A percentile compares a stretch with the other conserved stretches of the same genome.
Evolutionary conservation across 2,888 invertebrate genomes (phyloP).

Genomic region (Dusona sp.): DNA sequence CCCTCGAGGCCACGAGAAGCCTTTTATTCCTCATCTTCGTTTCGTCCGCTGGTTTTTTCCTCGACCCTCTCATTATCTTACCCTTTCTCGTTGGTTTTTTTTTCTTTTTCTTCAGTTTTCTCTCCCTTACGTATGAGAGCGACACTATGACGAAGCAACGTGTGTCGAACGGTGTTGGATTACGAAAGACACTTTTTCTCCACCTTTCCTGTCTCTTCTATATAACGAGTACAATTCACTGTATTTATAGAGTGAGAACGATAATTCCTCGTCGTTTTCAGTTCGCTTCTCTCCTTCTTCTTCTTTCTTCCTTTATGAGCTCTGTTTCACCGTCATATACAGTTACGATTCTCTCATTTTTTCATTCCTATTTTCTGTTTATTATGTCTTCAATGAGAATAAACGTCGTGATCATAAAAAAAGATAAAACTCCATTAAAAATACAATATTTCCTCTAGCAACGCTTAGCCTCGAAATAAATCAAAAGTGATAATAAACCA

Average conservation of each 20-base stretch:
- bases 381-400: neutral
- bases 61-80: constrained; percentile 61
- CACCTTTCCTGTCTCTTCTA: constrained; percentile 40
- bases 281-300: constrained; percentile 64
- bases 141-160: constrained; percentile 57
- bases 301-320: constrained; percentile 48
- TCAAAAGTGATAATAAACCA: neutral
- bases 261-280: constrained; percentile 59
- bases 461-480: no score
- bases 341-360: constrained; percentile 65
- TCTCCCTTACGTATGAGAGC: constrained; percentile 65
- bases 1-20: constrained; percentile 46
- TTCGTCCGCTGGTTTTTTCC: constrained; percentile 49
- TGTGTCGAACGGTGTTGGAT: constrained; percentile 70
- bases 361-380: neutral
- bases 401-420: neutral
- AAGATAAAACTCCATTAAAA: neutral
- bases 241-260: constrained; percentile 74
- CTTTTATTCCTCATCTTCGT: constrained; percentile 53
- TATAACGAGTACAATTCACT: constrained; percentile 78
- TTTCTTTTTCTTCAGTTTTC: constrained; percentile 52
- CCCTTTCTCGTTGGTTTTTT: constrained; percentile 50
- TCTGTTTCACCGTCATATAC: constrained; percentile 53
- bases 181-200: constrained; percentile 62
- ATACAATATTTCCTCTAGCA: neutral